These are phyloP conservation scores for Aratinga solstitialis DNA, from an alignment of 2,797 vertebrate species.

Conservation along the genomic window DNA sequence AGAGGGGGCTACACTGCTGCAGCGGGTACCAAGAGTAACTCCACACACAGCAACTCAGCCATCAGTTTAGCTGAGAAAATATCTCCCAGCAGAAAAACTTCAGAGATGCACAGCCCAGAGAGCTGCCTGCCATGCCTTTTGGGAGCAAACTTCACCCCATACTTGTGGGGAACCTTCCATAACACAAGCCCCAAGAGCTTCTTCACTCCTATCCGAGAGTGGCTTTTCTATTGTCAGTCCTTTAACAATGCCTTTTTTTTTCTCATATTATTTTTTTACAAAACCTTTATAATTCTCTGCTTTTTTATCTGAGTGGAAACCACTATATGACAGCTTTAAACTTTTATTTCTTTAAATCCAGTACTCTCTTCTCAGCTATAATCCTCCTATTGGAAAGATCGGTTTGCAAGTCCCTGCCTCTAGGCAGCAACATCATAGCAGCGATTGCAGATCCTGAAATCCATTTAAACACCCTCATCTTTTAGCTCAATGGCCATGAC, in stretches of 20 bases:
- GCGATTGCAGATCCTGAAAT: neutral
- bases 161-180: neutral
- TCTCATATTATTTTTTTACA: neutral
- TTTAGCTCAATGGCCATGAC: neutral
- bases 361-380: constrained; percentile 31
- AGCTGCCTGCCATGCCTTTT: neutral
- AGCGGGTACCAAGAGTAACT: neutral
- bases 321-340: constrained; percentile 53
- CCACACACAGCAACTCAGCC: neutral
- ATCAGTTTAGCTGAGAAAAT: neutral
- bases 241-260: neutral
- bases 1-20: neutral
- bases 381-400: constrained; percentile 39
- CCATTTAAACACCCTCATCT: constrained; percentile 1
- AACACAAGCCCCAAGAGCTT: neutral
- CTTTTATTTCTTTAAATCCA: constrained; percentile 52
- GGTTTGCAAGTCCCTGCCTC: constrained; percentile 8
- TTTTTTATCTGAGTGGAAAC: constrained; percentile 58
- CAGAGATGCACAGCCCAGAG: neutral
- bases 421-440: constrained; percentile 20
- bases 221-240: neutral
- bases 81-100: neutral
- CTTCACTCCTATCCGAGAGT: neutral
- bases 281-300: constrained; percentile 52
- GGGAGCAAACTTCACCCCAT: neutral